Conservation (phyloP, 2,797 vertebrate genomes). For the Basileuterus tristriatus region DNA sequence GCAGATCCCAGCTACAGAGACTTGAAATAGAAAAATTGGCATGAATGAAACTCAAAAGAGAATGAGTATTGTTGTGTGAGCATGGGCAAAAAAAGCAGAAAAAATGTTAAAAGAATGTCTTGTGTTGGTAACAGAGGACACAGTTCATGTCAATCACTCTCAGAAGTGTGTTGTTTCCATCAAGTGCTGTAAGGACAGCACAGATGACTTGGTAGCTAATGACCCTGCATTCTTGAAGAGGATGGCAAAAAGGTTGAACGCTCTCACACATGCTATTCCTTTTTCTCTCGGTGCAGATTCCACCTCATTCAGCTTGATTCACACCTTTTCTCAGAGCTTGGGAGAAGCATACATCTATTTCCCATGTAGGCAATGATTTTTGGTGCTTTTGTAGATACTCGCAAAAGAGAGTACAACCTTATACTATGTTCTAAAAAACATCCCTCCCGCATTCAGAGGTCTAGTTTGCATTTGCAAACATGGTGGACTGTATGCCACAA, state of each 20-base stretch:
- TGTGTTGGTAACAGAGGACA: not conserved
- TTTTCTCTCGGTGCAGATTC: not conserved
- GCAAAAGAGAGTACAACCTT: not conserved
- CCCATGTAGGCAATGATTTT: not conserved
- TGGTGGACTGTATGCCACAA: not conserved
- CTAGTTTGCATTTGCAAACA: not conserved
- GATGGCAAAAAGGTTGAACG: conserved; percentile 13
- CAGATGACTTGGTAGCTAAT: not conserved
- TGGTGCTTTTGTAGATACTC: not conserved
- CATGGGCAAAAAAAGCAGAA: not conserved
- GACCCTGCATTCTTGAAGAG: conserved; percentile 5
- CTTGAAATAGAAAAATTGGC: not conserved
- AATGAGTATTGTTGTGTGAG: not conserved
- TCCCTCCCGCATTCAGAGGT: not conserved
- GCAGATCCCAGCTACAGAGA: not conserved
- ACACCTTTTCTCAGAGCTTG: not conserved
- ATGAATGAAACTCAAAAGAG: not conserved
- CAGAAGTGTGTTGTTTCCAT: conserved; percentile 49
- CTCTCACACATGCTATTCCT: not conserved
- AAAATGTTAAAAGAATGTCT: not conserved
- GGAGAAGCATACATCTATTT: not conserved
- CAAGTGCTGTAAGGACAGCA: not conserved
- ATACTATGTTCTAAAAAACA: not conserved
- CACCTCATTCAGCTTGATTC: not conserved
- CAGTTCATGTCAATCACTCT: not conserved